Evolutionary conservation across 2,797 vertebrate genomes (phyloP), one percentile per base, ranked within the genome.

Genomic region (Simalia tracyae): DNA sequence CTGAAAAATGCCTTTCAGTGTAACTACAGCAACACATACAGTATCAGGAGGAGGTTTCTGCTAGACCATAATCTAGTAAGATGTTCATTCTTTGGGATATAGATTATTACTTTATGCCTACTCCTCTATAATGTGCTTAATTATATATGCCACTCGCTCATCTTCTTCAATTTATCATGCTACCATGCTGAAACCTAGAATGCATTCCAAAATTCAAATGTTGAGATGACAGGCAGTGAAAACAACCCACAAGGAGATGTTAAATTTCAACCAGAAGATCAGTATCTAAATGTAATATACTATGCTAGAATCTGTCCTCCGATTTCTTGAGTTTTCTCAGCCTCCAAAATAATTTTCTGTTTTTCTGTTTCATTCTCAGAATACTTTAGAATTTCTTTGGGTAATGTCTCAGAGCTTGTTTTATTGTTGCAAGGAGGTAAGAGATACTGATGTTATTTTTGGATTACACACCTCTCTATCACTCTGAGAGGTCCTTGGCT

Each of bases 11-110:
- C 88, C 90, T 89, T 94, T 95, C 90, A 46, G 86, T 46, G 59
- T 90, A 90, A 87, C 36, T 81, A 93, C 86, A 88, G 86, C 94
- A 94, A 86, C 57, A 50, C 72, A 64, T 61, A 63, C 59, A n/a
- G 28, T 64, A 85, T 68, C 26, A 46, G 14, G 59, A n/a, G 85
- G 81, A 92, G 68, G 72, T 92, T 94, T 92, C 26, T 92, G 4
- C 46, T 90, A 36, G 89, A 11, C 76, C 54, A 28, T 5, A 17
- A 56, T n/a, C 85, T 59, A 50, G 92, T 66, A 56, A 86, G 76
- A 12, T 54, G 57, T 86, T 61, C 17, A 61, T 92, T 12, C 61
- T 94, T 84, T 86, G n/a, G 72, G n/a, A 61, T 28, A 54, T 84
- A 14, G n/a, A 28, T 15, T 57, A 15, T 76, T 90, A 92, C 4